Base-by-base conservation (phyloP, 2,113 vertebrate genomes). In the Alectura lathami region DNA sequence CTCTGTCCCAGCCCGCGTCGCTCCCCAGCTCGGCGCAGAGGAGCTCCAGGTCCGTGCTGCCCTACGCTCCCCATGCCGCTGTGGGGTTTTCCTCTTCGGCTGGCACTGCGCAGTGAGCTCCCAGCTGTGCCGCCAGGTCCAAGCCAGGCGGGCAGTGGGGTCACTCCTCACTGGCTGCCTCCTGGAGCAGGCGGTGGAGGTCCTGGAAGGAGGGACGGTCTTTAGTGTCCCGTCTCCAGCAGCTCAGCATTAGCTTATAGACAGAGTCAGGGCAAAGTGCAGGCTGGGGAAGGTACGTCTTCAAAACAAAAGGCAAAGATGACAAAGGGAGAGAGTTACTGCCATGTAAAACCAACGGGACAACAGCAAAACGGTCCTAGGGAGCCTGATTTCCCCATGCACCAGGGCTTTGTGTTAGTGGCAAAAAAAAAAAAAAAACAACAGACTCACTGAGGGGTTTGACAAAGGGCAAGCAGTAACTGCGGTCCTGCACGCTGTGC, bases 171-270 rank as follows among this genome's bases (percentile, higher is more conserved):
- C 86, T 87, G 82, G 88, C 88, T 75, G 93, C 97, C 89, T 98
- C 98, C 64, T 98, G 98, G 82, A 99, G 98, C 27, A 98, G 97
- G 84, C 93, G 83, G 81, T 99, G 98, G 76, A 99, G 98, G 60
- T 99, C 99, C 94, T 99, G 98, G 96, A 99, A 99, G n/a, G 98
- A 98, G 16, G 99, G 99, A 23, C 99, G 98, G 45, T 99, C 98
- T 96, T 99, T 99, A 87, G 99, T 98, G n/a, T 99, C 99, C 93
- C 99, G 98, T 97, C 97, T 98, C 99, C 99, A 99, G 97, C 99
- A 99, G 96, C 98, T 98, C 81, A 99, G 98, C 99, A 99, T 99
- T 93, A 99, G 97, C 93, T 97, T 98, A 97, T 99, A 99, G 91
- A 99, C 96, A 54, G 96, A 92, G 32, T 99, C 98, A 4, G 99